A percentile compares a stretch with the other conserved stretches of the same genome.
These are phyloP conservation scores for Sinocyclocheilus anophthalmus DNA, from an alignment of 2,113 vertebrate genomes.

Conservation along the genomic window DNA sequence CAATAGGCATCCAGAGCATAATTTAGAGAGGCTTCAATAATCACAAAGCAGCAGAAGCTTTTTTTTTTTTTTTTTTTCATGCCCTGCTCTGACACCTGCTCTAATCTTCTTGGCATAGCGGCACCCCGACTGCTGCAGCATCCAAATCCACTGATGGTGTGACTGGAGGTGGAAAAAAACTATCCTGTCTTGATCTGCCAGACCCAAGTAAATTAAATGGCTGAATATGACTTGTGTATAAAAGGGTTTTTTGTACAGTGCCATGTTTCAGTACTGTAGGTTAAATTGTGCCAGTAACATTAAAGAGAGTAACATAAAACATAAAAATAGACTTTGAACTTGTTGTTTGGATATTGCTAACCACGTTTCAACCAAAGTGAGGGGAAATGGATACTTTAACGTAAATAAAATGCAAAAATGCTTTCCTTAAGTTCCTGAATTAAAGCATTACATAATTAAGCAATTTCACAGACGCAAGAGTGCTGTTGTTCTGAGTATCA, in stretches of 20 bases:
- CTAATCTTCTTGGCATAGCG: slow-evolving; percentile 57
- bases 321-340: not conserved
- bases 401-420: not conserved
- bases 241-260: slow-evolving; percentile 35
- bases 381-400: not conserved
- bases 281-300: not conserved
- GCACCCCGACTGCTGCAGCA: slow-evolving; percentile 42
- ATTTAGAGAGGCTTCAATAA: slow-evolving; percentile 69
- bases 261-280: not conserved
- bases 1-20: slow-evolving; percentile 65
- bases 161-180: slow-evolving; percentile 19
- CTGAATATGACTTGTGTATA: slow-evolving; percentile 34
- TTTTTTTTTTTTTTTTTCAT: slow-evolving; percentile 29
- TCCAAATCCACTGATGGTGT: slow-evolving; percentile 54
- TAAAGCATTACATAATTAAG: not conserved
- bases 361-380: not conserved
- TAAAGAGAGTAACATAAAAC: not conserved
- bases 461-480: not conserved
- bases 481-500: not conserved
- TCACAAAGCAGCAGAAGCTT: slow-evolving; percentile 59
- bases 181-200: slow-evolving; percentile 31
- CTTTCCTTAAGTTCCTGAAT: not conserved
- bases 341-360: not conserved
- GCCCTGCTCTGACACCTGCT: slow-evolving; percentile 63
- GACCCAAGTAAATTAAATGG: slow-evolving; percentile 11